These are phyloP conservation scores for Acanthochromis polyacanthus DNA, from an alignment of 2,113 vertebrate species.

Conservation along the genomic window DNA sequence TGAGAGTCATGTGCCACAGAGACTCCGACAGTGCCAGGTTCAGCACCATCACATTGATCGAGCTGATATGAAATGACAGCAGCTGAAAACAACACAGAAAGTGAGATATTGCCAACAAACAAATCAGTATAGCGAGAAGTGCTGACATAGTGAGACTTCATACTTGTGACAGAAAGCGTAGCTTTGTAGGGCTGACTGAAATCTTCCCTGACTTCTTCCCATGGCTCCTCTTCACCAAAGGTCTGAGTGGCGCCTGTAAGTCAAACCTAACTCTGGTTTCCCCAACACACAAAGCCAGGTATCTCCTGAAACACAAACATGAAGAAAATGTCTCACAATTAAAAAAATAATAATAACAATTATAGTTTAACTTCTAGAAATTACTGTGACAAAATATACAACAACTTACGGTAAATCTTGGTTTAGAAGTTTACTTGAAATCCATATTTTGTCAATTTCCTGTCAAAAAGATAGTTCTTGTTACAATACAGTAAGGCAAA, in stretches of 20 bases:
- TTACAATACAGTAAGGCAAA: not conserved
- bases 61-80: constrained; percentile 92
- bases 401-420: constrained; percentile 93
- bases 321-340: not conserved
- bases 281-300: constrained; percentile 93
- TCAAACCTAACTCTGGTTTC: constrained; percentile 92
- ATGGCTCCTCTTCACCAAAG: constrained; percentile 52
- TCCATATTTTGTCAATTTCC: constrained; percentile 97
- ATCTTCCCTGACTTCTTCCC: constrained; percentile 72
- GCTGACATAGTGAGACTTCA: not conserved
- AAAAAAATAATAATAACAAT: too few species aligned
- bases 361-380: too few species aligned
- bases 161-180: constrained; percentile 93
- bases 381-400: not conserved
- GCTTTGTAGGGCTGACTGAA: constrained; percentile 84
- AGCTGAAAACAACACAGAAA: constrained; percentile 79
- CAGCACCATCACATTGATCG: constrained; percentile 95
- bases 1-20: constrained; percentile 94
- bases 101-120: not conserved
- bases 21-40: constrained; percentile 93
- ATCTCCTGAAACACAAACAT: constrained; percentile 83
- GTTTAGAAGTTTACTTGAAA: constrained; percentile 95
- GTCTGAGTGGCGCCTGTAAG: constrained; percentile 84
- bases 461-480: constrained; percentile 65
- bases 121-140: not conserved